Base-by-base conservation (phyloP, 2,797 vertebrate genomes). In the Pelodytes ibericus region DNA sequence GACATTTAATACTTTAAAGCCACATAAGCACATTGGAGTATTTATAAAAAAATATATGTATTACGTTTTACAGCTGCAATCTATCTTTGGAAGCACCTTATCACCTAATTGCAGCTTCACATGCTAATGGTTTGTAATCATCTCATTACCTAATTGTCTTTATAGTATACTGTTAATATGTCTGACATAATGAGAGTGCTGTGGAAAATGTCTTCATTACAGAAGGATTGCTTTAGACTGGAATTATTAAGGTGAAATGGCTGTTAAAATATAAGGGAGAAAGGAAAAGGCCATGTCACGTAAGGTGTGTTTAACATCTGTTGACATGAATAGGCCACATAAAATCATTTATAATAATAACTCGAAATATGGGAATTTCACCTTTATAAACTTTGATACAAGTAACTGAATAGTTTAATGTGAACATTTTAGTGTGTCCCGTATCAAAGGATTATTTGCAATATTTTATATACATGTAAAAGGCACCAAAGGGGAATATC, bases 131-230 rank as follows among this genome's bases (percentile, higher is more conserved):
- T 47, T 73, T 44, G 63, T 73, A 73, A 79, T 73, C 71, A 62
- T 71, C 76, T 79, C 47, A 79, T 79, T 79, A 79, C 76, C 64
- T 73, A 79, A 79, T 79, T 78, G 70, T 78, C 76, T 78, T 72
- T 72, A 72, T 72, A 78, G 72, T 73, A 73, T 66, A 29, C 31
- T 68, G 62, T 26, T 68, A 73, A 79, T 79, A 73, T 22, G 56
- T 68, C 64, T 79, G 71, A 69, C 64, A 79, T 79, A 73, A 79
- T 73, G 70, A 68, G 76, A 57, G 41, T 72, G 71, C 44, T 72
- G 70, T 60, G 53, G 63, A 73, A 64, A 73, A 79, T 68, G 20
- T 79, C 25, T 58, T 62, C 70, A 68, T 73, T 79, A 68, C 58
- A 59, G 22, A 18, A 61, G 64, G n/a, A 67, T 68, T 73, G 56